Evolutionary conservation across 2,113 vertebrate genomes (phyloP), one percentile per base, ranked within the genome.

Genomic region (Charadrius vociferus): DNA sequence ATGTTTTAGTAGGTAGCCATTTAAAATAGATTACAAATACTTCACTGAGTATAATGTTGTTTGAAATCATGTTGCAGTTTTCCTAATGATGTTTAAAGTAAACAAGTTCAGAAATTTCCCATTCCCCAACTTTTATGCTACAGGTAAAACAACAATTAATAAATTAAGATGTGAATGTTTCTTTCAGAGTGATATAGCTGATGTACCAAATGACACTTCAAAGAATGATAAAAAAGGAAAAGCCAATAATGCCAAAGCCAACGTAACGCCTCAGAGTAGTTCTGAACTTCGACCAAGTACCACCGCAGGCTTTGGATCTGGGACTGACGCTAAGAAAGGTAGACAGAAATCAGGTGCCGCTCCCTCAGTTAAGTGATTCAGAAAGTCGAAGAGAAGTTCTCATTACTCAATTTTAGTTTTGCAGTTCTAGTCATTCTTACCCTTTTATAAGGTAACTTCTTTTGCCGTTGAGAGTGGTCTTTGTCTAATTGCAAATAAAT

Each of bases 191-290:
- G 99, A 99, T 95, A 99, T 99, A 71, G 99, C 99, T 8, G 99
- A 99, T 24, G 99, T 99, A 92, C 99, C 99, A 96, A 99, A 99
- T 73, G 99, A 99, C 97, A 99, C 98, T 67, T 98, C 99, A 5
- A 99, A 99, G 98, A 99, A 99, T 1, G 99, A 99, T 68, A 99
- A 99, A 86, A 99, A 99, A 97, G 99, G 99, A 88, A 99, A 99
- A 94, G 97, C 98, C 61, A 99, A 98, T 70, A 99, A 99, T 2
- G 97, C 99, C 85, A 99, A 99, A 98, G 97, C 99, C 53, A 99
- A 91, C 0, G 99, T 99, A 61, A 99, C 99, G 2, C 99, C 99
- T 14, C 99, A 99, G 97, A 98, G 98, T 83, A 99, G 99, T 96
- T 99, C 99, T 0, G 99, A 99, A 93, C 98, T 99, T 90, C 98